Evolutionary conservation across 2,797 vertebrate genomes (phyloP).

Genomic region (Austrolebias charrua): DNA sequence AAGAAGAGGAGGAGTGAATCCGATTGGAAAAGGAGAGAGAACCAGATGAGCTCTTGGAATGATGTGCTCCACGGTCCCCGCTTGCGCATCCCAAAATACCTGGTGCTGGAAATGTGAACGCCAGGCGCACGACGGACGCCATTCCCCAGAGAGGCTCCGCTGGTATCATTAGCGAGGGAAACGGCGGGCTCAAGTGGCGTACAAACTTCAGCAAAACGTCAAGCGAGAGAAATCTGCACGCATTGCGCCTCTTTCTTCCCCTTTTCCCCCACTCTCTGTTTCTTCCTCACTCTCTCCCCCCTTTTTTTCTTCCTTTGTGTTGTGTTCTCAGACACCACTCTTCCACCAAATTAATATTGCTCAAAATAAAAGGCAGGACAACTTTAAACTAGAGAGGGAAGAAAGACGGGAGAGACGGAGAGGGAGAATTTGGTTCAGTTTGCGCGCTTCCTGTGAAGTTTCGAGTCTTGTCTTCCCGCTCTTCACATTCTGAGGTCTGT

Average conservation of each 20-base stretch:
- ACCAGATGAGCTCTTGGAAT: conserved; percentile 78
- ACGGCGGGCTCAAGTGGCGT: conserved; percentile 83
- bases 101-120: conserved; percentile 79
- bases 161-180: conserved; percentile 86
- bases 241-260: conserved; percentile 59
- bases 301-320: conserved; percentile 63
- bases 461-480: conserved; percentile 66
- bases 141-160: conserved; percentile 82
- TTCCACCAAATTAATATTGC: conserved; percentile 87
- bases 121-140: conserved; percentile 79
- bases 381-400: conserved; percentile 83
- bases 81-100: conserved; percentile 86
- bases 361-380: conserved; percentile 88
- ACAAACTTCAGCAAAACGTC: conserved; percentile 90
- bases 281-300: conserved; percentile 54
- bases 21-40: conserved; percentile 52
- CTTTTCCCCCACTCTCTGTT: conserved; percentile 34
- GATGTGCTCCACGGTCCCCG: conserved; percentile 80
- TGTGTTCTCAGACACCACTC: conserved; percentile 71
- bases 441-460: conserved; percentile 72
- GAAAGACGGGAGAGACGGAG: conserved; percentile 47
- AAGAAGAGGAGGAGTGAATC: conserved; percentile 64
- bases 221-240: conserved; percentile 79
- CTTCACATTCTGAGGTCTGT: conserved; percentile 74
- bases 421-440: conserved; percentile 61